phyloP scores from a whole-genome alignment of 2,113 vertebrate genomes.

The Smithornis capensis region DNA sequence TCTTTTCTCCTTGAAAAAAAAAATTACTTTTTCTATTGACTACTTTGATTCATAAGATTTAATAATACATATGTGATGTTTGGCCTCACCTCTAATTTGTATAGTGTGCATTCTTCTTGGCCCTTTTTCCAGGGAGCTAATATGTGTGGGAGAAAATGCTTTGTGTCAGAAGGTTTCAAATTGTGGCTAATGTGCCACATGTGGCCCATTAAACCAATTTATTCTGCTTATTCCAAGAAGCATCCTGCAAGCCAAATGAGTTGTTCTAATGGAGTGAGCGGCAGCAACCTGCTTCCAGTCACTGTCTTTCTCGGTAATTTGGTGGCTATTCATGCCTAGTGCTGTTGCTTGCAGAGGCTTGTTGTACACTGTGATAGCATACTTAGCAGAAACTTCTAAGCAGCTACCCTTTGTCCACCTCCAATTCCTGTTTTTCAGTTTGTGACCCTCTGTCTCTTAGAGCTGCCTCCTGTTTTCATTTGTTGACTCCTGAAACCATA shows the following conservation, averaged over 20 bases:
- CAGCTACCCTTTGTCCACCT: not conserved
- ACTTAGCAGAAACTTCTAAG: not conserved
- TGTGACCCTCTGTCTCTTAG: not conserved
- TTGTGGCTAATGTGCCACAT: not conserved
- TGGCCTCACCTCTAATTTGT: not conserved
- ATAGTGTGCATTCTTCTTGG: not conserved
- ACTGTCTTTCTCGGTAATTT: not conserved
- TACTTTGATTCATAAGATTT: not conserved
- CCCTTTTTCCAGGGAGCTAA: not conserved
- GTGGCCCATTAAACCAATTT: not conserved
- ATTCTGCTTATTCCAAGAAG: not conserved
- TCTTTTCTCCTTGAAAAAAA: not conserved
- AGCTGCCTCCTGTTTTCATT: not conserved
- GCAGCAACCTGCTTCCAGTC: not conserved
- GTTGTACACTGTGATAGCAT: not conserved
- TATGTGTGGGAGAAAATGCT: not conserved
- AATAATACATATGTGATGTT: not conserved
- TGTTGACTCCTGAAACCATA: not conserved
- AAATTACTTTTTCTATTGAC: not conserved
- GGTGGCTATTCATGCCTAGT: not conserved
- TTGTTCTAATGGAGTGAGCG: not conserved
- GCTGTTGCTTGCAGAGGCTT: not conserved
- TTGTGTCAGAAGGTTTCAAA: not conserved
- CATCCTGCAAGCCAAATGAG: not conserved
- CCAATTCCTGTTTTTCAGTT: not conserved